Conservation (phyloP, 2,888 invertebrate species). For the Ophioninae sp. region DNA sequence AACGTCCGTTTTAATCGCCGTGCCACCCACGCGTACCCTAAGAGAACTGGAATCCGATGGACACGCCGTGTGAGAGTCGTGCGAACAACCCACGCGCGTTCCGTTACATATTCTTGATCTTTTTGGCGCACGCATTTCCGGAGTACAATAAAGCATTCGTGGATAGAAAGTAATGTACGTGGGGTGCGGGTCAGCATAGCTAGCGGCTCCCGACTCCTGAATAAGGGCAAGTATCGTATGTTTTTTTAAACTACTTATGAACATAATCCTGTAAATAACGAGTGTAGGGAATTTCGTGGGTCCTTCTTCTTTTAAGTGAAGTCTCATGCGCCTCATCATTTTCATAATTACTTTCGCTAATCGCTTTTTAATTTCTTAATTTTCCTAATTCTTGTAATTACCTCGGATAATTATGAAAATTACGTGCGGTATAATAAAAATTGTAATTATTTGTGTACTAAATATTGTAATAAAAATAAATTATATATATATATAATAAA, state of each 20-base stretch:
- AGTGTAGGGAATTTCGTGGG: neutral
- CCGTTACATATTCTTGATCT: constrained; percentile 44
- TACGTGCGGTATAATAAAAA: too few species aligned
- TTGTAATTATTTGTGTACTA: too few species aligned
- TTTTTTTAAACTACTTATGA: neutral
- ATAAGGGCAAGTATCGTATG: neutral
- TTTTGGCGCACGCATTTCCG: constrained; percentile 50
- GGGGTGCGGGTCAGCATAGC: neutral
- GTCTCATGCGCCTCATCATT: too few species aligned
- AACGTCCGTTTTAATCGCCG: constrained; percentile 38
- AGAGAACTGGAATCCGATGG: constrained; percentile 9
- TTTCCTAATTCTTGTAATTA: neutral
- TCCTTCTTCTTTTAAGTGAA: neutral
- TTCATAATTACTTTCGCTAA: too few species aligned
- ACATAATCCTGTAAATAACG: neutral
- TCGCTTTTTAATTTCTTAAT: too few species aligned
- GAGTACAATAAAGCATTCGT: constrained; percentile 40
- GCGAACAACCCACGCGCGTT: constrained; percentile 52
- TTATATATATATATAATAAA: too few species aligned
- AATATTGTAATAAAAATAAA: too few species aligned
- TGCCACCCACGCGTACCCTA: constrained; percentile 40
- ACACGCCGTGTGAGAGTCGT: constrained; percentile 34
- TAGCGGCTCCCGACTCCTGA: too few species aligned
- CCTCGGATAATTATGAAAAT: neutral
- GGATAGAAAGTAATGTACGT: constrained; percentile 9